A percentile compares a stretch with the other conserved stretches of the same genome.
Evolutionary conservation across 2,797 vertebrate genomes (phyloP).

Genomic region (Anguilla anguilla): DNA sequence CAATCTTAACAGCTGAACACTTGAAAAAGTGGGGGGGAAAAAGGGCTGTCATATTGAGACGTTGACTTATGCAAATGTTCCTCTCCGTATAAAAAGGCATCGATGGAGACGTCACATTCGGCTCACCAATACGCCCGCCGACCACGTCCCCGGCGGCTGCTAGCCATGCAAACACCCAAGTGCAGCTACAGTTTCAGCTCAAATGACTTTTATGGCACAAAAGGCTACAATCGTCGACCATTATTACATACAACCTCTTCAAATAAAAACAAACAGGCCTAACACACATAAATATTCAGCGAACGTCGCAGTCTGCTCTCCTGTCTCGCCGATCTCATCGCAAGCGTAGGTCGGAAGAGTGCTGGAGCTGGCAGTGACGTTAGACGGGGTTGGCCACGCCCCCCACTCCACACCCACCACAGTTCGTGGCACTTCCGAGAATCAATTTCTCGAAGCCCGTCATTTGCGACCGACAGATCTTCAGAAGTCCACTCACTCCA

Average conservation of each 20-base stretch:
- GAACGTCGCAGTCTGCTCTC: slow-evolving; percentile 44
- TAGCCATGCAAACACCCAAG: not conserved
- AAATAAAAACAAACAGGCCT: slow-evolving; percentile 42
- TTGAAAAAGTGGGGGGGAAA: slow-evolving; percentile 3
- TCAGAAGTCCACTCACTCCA: slow-evolving; percentile 11
- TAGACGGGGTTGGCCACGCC: not conserved
- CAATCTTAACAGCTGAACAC: not conserved
- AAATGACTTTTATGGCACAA: slow-evolving; percentile 62
- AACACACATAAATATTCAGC: slow-evolving; percentile 34
- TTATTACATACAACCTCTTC: not conserved
- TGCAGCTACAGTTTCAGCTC: not conserved
- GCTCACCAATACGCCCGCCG: slow-evolving; percentile 36
- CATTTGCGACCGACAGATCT: slow-evolving; percentile 24
- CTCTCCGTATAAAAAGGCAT: slow-evolving; percentile 54
- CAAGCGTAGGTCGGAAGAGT: slow-evolving; percentile 28
- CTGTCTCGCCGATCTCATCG: slow-evolving; percentile 45
- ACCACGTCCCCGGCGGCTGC: slow-evolving; percentile 1
- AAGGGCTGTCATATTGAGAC: slow-evolving; percentile 16
- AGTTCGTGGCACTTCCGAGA: not conserved
- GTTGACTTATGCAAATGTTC: slow-evolving; percentile 54
- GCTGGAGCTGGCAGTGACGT: slow-evolving; percentile 24
- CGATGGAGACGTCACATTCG: slow-evolving; percentile 47
- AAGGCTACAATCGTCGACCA: slow-evolving; percentile 32
- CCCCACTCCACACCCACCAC: slow-evolving; percentile 4
- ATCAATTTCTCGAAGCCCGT: not conserved